A percentile compares a stretch with the other conserved stretches of the same genome.
Conservation (phyloP, 1,140 invertebrate genomes). For the Thaumatotibia leucotreta region DNA sequence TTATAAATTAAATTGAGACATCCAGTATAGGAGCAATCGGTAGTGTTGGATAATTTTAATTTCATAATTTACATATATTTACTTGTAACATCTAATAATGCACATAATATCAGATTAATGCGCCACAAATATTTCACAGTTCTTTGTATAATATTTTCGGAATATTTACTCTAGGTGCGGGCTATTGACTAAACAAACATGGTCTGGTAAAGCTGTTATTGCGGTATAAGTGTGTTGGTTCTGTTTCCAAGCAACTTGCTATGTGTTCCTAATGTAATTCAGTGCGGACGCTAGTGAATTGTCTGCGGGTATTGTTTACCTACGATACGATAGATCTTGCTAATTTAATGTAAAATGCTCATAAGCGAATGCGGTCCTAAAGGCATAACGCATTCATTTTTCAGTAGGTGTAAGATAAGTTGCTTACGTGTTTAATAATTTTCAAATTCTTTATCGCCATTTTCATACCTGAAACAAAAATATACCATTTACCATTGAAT, state of each 20-base stretch:
- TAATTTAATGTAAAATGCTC: not conserved
- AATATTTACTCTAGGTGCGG: not conserved
- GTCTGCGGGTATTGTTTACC: not conserved
- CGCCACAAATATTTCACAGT: too few relatives aligned
- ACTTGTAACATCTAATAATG: too few relatives aligned
- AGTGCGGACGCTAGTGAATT: conserved; percentile 7
- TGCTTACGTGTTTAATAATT: not conserved
- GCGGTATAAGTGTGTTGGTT: conserved; percentile 5
- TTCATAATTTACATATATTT: too few relatives aligned
- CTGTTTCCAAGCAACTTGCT: conserved; percentile 13
- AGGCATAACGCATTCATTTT: too few relatives aligned
- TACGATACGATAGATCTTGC: not conserved
- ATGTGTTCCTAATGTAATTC: conserved; percentile 4
- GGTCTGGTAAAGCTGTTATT: not conserved
- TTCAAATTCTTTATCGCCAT: not conserved
- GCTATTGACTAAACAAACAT: conserved; percentile 1
- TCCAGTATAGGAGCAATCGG: too few relatives aligned
- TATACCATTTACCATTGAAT: too few relatives aligned
- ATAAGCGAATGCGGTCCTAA: not conserved
- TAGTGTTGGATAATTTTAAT: too few relatives aligned
- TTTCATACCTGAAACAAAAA: not conserved
- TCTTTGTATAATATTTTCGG: not conserved
- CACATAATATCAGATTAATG: too few relatives aligned
- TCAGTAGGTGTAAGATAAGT: not conserved
- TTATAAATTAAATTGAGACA: too few relatives aligned